phyloP scores from a whole-genome alignment of 2,797 vertebrate genomes.

The Antennarius maculatus region DNA sequence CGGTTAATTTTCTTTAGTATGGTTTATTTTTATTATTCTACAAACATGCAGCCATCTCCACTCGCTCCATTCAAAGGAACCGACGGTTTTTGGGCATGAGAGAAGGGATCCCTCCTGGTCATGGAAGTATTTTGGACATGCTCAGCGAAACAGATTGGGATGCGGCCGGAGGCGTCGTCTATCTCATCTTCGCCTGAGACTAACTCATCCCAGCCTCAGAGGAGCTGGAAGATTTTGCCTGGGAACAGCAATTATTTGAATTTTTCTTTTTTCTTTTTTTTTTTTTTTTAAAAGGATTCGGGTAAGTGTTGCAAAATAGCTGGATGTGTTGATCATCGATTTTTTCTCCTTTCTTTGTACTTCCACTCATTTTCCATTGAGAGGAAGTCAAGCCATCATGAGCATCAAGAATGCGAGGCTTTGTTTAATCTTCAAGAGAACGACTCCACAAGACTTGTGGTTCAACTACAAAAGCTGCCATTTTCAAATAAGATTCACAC shows the following conservation, averaged over 20 bases:
- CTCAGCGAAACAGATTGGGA: background rate
- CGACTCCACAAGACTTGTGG: background rate
- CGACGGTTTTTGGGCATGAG: no score
- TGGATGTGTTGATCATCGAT: background rate
- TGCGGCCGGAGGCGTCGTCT: background rate
- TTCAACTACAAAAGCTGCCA: constrained; percentile 49
- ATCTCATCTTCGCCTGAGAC: background rate
- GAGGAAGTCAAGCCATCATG: background rate
- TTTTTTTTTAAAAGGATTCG: background rate
- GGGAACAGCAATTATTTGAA: background rate
- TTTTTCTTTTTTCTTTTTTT: no score
- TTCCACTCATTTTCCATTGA: constrained; percentile 47
- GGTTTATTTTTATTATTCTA: background rate
- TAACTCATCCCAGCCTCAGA: background rate
- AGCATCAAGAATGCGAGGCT: constrained; percentile 15
- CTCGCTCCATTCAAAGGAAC: background rate
- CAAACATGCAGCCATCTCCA: background rate
- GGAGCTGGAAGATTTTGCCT: background rate
- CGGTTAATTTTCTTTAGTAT: background rate
- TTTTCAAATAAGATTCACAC: constrained; percentile 46
- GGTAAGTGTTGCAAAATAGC: background rate
- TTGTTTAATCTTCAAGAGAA: constrained; percentile 37
- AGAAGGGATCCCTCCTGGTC: background rate
- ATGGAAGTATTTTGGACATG: background rate
- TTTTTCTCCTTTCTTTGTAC: constrained; percentile 9